Evolutionary conservation across 2,888 invertebrate genomes (phyloP).

Genomic region (Tetragonisca angustula): DNA sequence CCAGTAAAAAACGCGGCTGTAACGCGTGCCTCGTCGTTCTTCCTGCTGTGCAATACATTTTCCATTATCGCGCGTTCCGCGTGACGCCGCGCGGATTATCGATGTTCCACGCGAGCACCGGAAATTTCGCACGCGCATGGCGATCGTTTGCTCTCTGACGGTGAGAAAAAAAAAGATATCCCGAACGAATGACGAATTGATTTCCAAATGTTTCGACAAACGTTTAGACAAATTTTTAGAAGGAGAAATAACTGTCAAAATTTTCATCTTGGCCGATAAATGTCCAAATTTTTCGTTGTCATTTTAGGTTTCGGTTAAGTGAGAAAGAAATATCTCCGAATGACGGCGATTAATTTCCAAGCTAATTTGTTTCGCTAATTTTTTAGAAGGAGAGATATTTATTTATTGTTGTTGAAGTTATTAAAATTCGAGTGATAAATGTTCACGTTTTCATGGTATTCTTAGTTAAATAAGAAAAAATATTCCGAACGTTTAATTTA

Average conservation of each 20-base stretch:
- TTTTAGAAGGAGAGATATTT: not conserved
- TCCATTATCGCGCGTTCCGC: conserved; percentile 26
- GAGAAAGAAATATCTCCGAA: not conserved
- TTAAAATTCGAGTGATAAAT: too few species aligned
- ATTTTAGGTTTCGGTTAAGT: not conserved
- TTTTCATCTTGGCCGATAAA: too few species aligned
- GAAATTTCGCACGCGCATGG: not conserved
- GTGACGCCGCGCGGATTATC: not conserved
- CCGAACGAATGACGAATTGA: not conserved
- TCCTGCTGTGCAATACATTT: conserved; percentile 22
- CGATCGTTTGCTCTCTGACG: not conserved
- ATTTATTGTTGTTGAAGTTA: too few species aligned
- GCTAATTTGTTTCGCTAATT: not conserved
- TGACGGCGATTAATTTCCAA: not conserved
- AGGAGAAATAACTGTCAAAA: too few species aligned
- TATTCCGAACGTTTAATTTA: too few species aligned
- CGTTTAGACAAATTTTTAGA: not conserved
- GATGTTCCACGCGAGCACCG: conserved; percentile 6
- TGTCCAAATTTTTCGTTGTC: too few species aligned
- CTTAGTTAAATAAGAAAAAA: too few species aligned
- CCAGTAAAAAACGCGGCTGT: conserved; percentile 1
- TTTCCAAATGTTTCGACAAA: not conserved
- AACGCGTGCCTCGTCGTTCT: conserved; percentile 20
- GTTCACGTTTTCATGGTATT: too few species aligned
- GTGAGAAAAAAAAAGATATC: not conserved